These are phyloP conservation scores for Myoxocephalus aenaeus DNA, from an alignment of 2,797 vertebrate genomes.

Conservation along the genomic window DNA sequence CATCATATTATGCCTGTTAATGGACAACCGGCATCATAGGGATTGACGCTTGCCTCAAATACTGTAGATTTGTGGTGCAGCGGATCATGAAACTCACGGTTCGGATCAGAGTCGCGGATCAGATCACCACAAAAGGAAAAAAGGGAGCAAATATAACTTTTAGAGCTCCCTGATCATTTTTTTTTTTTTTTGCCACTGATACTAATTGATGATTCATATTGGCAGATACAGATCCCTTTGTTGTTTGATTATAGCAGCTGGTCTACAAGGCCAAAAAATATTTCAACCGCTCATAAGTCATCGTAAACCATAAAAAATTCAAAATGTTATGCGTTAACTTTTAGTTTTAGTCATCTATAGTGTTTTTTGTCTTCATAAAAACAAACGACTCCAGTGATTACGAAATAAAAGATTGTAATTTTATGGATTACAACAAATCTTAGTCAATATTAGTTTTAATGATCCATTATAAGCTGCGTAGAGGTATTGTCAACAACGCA, in stretches of 20 bases:
- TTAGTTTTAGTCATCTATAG: neutral
- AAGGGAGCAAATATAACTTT: no score
- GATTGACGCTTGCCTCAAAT: constrained; percentile 48
- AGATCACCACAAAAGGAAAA: no score
- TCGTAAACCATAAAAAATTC: neutral
- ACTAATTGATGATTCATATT: no score
- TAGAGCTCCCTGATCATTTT: no score
- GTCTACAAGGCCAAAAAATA: no score
- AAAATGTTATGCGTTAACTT: neutral
- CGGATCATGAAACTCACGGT: no score
- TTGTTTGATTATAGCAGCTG: no score
- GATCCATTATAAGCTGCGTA: neutral
- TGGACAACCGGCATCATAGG: constrained; percentile 50
- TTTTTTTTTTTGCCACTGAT: no score
- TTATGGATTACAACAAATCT: neutral
- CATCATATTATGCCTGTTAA: constrained; percentile 66
- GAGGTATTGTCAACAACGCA: neutral
- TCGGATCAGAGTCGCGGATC: no score
- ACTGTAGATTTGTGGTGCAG: neutral
- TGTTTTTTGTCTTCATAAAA: neutral
- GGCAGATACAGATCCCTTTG: no score
- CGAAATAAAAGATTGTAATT: no score
- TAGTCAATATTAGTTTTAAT: neutral
- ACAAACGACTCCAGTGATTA: neutral
- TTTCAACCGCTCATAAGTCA: no score